Evolutionary conservation across 2,113 vertebrate species (phyloP).

Genomic region (Odobenus rosmarus): DNA sequence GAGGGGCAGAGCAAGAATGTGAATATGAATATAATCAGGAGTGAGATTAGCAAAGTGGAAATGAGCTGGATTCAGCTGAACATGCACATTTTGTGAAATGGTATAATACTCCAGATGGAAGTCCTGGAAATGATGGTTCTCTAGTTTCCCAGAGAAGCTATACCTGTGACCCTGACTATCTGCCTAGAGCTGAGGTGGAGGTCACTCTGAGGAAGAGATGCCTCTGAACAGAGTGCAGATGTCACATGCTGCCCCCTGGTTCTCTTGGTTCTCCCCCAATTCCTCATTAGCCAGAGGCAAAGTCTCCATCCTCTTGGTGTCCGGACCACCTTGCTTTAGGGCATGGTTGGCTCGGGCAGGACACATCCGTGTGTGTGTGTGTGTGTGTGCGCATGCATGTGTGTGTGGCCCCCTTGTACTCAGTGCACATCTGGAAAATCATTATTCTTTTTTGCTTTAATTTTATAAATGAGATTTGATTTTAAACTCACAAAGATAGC

Average conservation of each 20-base stretch:
- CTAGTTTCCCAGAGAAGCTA: background rate
- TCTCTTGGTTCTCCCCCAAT: background rate
- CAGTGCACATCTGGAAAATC: background rate
- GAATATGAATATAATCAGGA: background rate
- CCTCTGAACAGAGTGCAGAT: background rate
- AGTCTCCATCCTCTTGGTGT: fast-evolving
- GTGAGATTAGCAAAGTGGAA: background rate
- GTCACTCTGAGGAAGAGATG: background rate
- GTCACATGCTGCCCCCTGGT: fast-evolving
- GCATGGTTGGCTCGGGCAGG: too few species aligned
- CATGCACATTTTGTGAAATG: background rate
- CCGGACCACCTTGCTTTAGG: background rate
- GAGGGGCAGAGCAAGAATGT: fast-evolving
- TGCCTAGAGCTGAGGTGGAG: background rate
- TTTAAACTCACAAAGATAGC: conserved; percentile 28
- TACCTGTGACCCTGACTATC: background rate
- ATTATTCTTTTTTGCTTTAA: background rate
- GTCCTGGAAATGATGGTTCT: background rate
- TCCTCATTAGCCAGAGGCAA: background rate
- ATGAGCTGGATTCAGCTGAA: background rate
- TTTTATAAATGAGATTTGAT: conserved; percentile 47
- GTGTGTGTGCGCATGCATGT: fast-evolving
- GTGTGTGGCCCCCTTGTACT: background rate
- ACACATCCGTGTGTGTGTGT: fast-evolving
- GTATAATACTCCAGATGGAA: conserved; percentile 58